phyloP scores from a whole-genome alignment of 2,797 vertebrate genomes.

The Falco novaeseelandiae region DNA sequence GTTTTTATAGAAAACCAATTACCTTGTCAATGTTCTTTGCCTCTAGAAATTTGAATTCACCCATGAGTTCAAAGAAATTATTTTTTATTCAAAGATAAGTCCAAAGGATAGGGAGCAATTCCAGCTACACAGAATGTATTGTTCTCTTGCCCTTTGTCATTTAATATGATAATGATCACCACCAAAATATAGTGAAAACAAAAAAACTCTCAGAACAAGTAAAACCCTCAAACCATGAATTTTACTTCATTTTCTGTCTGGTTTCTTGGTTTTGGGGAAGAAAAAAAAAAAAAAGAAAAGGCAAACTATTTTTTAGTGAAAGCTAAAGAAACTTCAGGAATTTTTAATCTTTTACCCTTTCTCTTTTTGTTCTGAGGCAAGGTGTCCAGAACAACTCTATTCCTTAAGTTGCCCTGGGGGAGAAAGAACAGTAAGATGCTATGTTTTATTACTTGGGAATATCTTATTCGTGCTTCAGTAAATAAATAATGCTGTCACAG shows the following conservation, averaged over 20 bases:
- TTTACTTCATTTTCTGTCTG: background rate
- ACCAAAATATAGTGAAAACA: background rate
- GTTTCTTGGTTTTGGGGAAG: background rate
- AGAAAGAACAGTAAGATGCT: background rate
- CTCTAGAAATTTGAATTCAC: constrained; percentile 63
- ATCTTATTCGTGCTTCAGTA: background rate
- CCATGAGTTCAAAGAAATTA: background rate
- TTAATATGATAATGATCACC: constrained; percentile 5
- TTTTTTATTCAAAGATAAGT: constrained; percentile 29
- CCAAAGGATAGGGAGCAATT: constrained; percentile 32
- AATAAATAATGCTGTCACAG: constrained; percentile 15
- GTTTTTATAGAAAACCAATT: constrained; percentile 39
- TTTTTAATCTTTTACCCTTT: background rate
- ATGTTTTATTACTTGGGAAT: background rate
- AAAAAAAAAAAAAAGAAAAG: background rate
- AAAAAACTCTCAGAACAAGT: background rate
- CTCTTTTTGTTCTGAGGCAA: background rate
- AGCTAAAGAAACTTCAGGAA: background rate
- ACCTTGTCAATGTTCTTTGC: background rate
- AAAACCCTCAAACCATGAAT: background rate
- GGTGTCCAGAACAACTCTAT: background rate
- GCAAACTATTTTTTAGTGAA: background rate
- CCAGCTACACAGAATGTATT: background rate
- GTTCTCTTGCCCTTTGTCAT: constrained; percentile 24
- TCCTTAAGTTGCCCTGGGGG: background rate